A percentile compares a stretch with the other conserved stretches of the same genome.
phyloP scores from a whole-genome alignment of 2,888 invertebrate genomes.

The Andrena bicolor region DNA sequence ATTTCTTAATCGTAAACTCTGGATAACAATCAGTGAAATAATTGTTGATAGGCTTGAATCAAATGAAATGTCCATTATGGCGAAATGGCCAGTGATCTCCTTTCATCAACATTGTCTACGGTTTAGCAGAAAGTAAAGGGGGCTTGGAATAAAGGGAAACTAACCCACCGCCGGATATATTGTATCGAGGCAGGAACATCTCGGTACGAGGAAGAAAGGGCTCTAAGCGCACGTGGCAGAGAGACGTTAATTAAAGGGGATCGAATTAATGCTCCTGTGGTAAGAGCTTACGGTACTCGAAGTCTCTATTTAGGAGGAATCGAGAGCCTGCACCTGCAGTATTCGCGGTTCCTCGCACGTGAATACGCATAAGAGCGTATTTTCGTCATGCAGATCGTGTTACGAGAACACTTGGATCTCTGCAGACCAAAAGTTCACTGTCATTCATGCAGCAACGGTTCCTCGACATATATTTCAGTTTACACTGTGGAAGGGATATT shows the following conservation, averaged over 20 bases:
- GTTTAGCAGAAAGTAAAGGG: not conserved
- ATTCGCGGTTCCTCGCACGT: not conserved
- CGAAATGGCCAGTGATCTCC: not conserved
- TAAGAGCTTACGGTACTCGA: slow-evolving; percentile 40
- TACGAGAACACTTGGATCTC: not conserved
- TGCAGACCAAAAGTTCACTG: not conserved
- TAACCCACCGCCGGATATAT: slow-evolving; percentile 3
- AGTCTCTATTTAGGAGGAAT: slow-evolving; percentile 54
- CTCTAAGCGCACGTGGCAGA: slow-evolving; percentile 19
- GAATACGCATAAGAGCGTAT: not conserved
- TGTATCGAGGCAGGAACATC: slow-evolving; percentile 27
- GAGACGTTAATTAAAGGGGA: slow-evolving; percentile 65
- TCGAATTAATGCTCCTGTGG: slow-evolving; percentile 59
- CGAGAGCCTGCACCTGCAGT: slow-evolving; percentile 42
- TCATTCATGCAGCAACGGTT: not conserved
- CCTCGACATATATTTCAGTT: not conserved
- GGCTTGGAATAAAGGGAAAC: slow-evolving; percentile 4
- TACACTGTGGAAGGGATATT: no score
- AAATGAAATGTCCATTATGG: not conserved
- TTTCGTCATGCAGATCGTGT: not conserved
- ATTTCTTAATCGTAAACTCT: no score
- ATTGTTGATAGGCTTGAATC: no score
- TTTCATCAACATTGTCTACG: not conserved
- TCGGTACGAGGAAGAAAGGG: slow-evolving; percentile 14
- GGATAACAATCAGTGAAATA: no score